phyloP scores from a whole-genome alignment of 2,888 invertebrate genomes.

The Ectropis crepuscularia region DNA sequence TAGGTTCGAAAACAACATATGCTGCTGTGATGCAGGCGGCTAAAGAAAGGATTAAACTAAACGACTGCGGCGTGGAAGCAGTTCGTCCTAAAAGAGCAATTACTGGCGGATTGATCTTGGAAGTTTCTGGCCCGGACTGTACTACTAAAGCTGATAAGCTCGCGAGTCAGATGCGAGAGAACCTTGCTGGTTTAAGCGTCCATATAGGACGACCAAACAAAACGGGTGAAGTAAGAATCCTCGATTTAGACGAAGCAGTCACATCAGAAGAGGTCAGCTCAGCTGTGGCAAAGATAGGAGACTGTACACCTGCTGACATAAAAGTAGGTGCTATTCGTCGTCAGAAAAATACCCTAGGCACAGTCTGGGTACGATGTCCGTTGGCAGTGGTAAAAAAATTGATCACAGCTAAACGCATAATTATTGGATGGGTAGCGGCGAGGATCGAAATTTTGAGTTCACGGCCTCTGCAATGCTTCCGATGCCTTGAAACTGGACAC shows the following conservation, averaged over 20 bases:
- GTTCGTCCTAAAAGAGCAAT: neutral
- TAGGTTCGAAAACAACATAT: neutral
- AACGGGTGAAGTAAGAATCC: neutral
- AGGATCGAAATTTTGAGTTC: neutral
- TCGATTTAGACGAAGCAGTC: neutral
- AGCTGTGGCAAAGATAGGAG: neutral
- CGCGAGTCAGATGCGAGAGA: neutral
- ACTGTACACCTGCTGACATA: neutral
- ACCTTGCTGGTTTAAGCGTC: neutral
- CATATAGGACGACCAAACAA: neutral
- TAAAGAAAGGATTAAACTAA: neutral
- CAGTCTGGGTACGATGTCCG: neutral
- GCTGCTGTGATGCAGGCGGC: neutral
- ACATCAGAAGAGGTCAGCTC: neutral
- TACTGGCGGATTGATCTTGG: neutral
- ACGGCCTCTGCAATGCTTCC: neutral
- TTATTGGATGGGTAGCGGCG: neutral
- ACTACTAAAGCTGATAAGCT: slow-evolving; percentile 1
- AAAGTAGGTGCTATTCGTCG: neutral
- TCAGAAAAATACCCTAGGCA: neutral
- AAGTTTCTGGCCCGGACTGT: neutral
- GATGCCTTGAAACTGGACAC: neutral
- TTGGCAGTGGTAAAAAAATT: neutral
- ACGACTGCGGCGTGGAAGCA: neutral
- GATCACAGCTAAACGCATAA: neutral